Percentiles rank a stretch among this genome's conserved stretches.
Conservation (phyloP, 2,888 invertebrate species). For the Ochlodes sylvanus region DNA sequence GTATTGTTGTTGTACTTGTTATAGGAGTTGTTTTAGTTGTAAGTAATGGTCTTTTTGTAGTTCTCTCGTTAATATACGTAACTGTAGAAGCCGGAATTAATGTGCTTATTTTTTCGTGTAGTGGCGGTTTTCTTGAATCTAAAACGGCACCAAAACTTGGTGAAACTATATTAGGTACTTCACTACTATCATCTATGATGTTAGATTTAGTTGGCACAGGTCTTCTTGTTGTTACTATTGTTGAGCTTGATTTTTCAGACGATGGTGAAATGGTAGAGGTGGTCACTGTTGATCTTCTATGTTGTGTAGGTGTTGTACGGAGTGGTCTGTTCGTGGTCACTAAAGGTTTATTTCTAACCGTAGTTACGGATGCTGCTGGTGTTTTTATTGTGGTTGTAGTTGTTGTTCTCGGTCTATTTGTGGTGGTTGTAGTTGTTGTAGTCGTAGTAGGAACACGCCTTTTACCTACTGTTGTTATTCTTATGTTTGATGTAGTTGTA, state of each 20-base stretch:
- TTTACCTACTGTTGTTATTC: conserved; percentile 22
- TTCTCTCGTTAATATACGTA: conserved; percentile 60
- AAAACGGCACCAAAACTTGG: conserved; percentile 32
- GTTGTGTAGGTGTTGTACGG: conserved; percentile 33
- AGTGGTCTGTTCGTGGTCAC: conserved; percentile 46
- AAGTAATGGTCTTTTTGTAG: conserved; percentile 52
- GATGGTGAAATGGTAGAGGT: conserved; percentile 43
- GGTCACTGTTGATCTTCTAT: conserved; percentile 37
- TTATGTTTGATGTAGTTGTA: conserved; percentile 37
- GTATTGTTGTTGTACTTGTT: conserved; percentile 49
- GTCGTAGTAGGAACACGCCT: conserved; percentile 41
- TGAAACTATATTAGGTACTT: conserved; percentile 24
- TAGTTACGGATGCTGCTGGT: conserved; percentile 44
- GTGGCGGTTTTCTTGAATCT: conserved; percentile 50
- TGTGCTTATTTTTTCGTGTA: conserved; percentile 66
- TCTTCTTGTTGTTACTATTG: conserved; percentile 21
- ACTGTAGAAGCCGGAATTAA: conserved; percentile 67
- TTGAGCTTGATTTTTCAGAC: conserved; percentile 30
- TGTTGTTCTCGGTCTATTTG: conserved; percentile 46
- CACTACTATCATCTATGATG: conserved; percentile 26
- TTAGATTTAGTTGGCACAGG: conserved; percentile 14
- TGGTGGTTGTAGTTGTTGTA: conserved; percentile 47
- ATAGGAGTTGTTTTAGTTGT: conserved; percentile 46
- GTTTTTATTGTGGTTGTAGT: conserved; percentile 49
- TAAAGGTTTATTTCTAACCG: conserved; percentile 41